These are phyloP conservation scores for Cyanistes caeruleus DNA, from an alignment of 2,113 vertebrate genomes.

Conservation along the genomic window DNA sequence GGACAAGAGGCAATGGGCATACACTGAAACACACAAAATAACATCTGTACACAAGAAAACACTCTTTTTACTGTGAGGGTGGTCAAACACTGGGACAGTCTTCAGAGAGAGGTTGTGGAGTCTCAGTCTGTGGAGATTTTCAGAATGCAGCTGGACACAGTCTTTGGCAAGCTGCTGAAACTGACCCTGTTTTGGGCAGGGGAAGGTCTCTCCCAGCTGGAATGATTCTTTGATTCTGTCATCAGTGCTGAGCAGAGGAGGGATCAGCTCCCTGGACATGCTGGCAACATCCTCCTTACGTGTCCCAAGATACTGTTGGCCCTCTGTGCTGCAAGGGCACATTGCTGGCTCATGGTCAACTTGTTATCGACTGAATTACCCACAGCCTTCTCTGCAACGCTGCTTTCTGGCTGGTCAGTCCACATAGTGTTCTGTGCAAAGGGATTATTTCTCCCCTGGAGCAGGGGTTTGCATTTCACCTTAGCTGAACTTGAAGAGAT, in stretches of 20 bases:
- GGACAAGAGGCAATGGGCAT: not conserved
- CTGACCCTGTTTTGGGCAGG: not conserved
- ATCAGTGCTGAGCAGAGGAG: not conserved
- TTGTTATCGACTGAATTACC: not conserved
- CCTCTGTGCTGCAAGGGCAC: not conserved
- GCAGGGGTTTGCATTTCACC: not conserved
- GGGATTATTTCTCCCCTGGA: not conserved
- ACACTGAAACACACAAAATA: not conserved
- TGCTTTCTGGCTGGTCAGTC: not conserved
- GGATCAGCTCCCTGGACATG: not conserved
- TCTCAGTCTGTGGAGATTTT: not conserved
- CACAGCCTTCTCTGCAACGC: not conserved
- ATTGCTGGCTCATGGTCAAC: not conserved
- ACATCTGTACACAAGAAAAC: not conserved
- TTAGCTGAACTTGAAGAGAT: not conserved
- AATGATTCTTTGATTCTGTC: not conserved
- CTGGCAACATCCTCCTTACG: not conserved
- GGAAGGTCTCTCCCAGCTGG: not conserved
- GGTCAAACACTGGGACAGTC: not conserved
- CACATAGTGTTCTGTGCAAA: not conserved
- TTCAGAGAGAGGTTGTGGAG: not conserved
- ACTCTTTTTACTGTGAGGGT: not conserved
- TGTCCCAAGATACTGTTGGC: not conserved
- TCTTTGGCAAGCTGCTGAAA: not conserved
- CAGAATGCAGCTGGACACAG: not conserved